Base-by-base conservation (phyloP, 2,113 vertebrate genomes). In the Semicossyphus pulcher region DNA sequence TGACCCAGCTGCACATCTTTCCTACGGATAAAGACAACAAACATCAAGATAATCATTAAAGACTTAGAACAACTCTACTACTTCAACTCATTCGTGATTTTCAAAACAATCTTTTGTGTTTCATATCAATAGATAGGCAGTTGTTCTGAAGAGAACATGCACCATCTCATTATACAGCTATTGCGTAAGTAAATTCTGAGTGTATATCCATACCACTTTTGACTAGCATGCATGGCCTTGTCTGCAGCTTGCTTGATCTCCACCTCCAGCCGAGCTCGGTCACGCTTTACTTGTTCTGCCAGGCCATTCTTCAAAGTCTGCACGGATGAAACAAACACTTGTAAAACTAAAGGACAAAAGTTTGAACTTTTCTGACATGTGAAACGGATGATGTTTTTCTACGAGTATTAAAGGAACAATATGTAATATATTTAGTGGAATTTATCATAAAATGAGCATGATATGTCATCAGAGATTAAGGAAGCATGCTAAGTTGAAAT, bases 1-100 rank as follows among this genome's bases (percentile, higher is more conserved):
- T 95, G 91, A 69, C 83, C 84, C 51, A 91, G 49, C 23, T 95
- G 86, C 1, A 53, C 56, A 5, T 67, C 92, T 74, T 89, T 94
- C 91, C 96, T 97, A 88, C 48, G 48, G 39, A n/a, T 18, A 28
- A 4, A 20, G 28, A 42, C 10, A 6, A 21, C 53, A 14, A 10
- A 7, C 18, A 8, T 9, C 1, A 21, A 25, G 23, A 48, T 41
- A 16, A 4, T 41, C n/a, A n/a, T n/a, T n/a, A n/a, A n/a, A n/a
- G n/a, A n/a, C n/a, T n/a, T n/a, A n/a, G n/a, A n/a, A n/a, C n/a
- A n/a, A n/a, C n/a, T n/a, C n/a, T n/a, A n/a, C n/a, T n/a, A n/a
- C n/a, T n/a, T n/a, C n/a, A n/a, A n/a, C n/a, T n/a, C n/a, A n/a
- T n/a, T n/a, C n/a, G n/a, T n/a, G n/a, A n/a, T n/a, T n/a, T n/a